Conservation (phyloP, 37 sponge, comb jelly and placozoan species). For the Haliclona indistincta region DNA sequence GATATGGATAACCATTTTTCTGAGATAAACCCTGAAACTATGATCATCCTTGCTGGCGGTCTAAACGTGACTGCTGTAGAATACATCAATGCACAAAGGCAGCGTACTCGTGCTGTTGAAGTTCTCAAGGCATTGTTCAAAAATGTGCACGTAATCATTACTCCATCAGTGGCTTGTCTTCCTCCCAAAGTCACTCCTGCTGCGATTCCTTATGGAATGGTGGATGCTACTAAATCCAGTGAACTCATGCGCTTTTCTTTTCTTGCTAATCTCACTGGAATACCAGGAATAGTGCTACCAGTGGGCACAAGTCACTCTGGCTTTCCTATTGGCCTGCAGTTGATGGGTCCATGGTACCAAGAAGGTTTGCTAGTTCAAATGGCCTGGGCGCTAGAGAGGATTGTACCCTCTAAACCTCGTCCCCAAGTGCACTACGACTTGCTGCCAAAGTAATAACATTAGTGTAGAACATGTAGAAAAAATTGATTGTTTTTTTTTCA, state of each 20-base stretch:
- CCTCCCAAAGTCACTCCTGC: constrained; percentile 14
- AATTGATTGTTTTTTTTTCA: neutral
- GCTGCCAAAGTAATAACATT: neutral
- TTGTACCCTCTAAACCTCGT: constrained; percentile 13
- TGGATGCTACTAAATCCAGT: neutral
- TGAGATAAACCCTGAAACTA: constrained; percentile 62
- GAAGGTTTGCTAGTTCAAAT: constrained; percentile 74
- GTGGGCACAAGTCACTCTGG: constrained; percentile 56
- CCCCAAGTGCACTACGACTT: constrained; percentile 59
- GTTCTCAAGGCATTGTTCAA: constrained; percentile 17
- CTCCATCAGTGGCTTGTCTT: constrained; percentile 20
- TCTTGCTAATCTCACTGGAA: constrained; percentile 45
- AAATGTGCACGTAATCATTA: constrained; percentile 25
- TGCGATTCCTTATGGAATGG: constrained; percentile 19
- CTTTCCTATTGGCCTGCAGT: constrained; percentile 83
- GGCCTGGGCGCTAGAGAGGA: constrained; percentile 75
- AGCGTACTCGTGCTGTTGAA: constrained; percentile 42
- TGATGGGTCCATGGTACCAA: constrained; percentile 87
- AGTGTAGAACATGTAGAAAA: neutral
- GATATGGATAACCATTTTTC: constrained; percentile 62
- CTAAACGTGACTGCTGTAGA: constrained; percentile 14
- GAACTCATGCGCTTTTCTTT: constrained; percentile 18
- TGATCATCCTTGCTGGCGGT: constrained; percentile 13
- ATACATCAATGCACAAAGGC: constrained; percentile 49
- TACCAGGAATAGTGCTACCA: constrained; percentile 45